Percentiles rank a stretch among this genome's conserved stretches.
phyloP scores from a whole-genome alignment of 1,140 invertebrate species.

The Lithobius niger region DNA sequence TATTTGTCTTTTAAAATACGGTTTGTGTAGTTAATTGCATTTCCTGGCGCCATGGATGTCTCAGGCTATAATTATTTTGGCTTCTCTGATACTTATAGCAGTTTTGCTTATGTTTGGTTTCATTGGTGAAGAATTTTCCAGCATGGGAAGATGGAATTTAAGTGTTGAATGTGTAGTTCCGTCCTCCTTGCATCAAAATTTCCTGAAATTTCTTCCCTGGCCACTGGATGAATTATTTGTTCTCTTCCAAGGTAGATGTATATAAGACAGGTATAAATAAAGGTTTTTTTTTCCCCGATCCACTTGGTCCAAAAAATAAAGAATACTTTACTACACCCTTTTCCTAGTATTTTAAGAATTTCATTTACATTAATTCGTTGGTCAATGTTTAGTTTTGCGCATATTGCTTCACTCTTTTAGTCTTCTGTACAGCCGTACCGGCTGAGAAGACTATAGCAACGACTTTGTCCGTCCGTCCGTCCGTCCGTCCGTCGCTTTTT shows the following conservation, averaged over 20 bases:
- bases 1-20: too few relatives aligned
- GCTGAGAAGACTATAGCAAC: too few relatives aligned
- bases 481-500: too few relatives aligned
- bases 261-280: conserved; percentile 7
- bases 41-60: conserved; percentile 17
- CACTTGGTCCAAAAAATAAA: conserved; percentile 6
- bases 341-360: too few relatives aligned
- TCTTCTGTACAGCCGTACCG: too few relatives aligned
- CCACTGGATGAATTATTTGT: background rate
- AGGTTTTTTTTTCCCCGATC: conserved; percentile 15
- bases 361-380: too few relatives aligned
- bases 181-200: conserved; percentile 19
- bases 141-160: conserved; percentile 8
- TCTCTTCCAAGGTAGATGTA: background rate
- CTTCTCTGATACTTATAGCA: conserved; percentile 13
- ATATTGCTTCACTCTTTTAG: too few relatives aligned
- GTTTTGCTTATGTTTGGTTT: background rate
- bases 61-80: conserved; percentile 23
- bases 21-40: conserved; percentile 18
- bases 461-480: too few relatives aligned
- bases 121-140: background rate
- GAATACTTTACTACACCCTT: too few relatives aligned
- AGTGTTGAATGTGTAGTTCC: conserved; percentile 17
- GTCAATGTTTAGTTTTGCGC: too few relatives aligned
- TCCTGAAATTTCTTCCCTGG: background rate